Evolutionary conservation across 2,888 invertebrate species (phyloP), one percentile per base, ranked within the genome.

Genomic region (Alloscopus bannaensis): DNA sequence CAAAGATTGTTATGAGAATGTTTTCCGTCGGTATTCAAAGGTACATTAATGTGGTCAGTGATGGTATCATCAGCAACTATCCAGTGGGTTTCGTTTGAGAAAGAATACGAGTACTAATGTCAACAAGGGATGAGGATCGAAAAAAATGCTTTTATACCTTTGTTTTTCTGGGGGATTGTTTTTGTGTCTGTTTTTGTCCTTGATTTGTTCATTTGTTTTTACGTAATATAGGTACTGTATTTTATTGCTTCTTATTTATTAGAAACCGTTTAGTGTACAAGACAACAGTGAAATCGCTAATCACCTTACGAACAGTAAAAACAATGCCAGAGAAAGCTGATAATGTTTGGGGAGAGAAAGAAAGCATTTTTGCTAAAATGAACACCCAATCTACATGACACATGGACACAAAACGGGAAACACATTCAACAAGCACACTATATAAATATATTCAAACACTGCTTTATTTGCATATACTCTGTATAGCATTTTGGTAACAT

Each of bases 231-330:
- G 50, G 71, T 59, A 24, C 26, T 45, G 29, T 47, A 57, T 47
- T 50, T 50, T 36, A 52, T 28, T 62, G 71, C 71, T 62, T 72
- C 50, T 72, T 62, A 72, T 64, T 62, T 72, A 62, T 72, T 40
- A 40, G 31, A 62, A 47, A 59, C 16, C 11, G 16, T 4, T 31
- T 68, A 22, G 31, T 59, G 60, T 60, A 47, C 59, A 45, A 60
- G 60, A 70, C 70, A 59, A 60, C 59, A 59, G 60, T 70, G 70
- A 60, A 70, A 45, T 59, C 70, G 59, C 59, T 70, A 47, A 70
- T n/a, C 22, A 52, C 11, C 31, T 18, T 28, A 47, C 16, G 24
- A 40, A 47, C 4, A 52, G 20, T 24, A 66, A 29, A 29, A 45
- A 50, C 11, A 6, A 65, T n/a, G n/a, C n/a, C n/a, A 28, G 60